Evolutionary conservation across 2,113 vertebrate genomes (phyloP).

Genomic region (Arothron firmamentum): DNA sequence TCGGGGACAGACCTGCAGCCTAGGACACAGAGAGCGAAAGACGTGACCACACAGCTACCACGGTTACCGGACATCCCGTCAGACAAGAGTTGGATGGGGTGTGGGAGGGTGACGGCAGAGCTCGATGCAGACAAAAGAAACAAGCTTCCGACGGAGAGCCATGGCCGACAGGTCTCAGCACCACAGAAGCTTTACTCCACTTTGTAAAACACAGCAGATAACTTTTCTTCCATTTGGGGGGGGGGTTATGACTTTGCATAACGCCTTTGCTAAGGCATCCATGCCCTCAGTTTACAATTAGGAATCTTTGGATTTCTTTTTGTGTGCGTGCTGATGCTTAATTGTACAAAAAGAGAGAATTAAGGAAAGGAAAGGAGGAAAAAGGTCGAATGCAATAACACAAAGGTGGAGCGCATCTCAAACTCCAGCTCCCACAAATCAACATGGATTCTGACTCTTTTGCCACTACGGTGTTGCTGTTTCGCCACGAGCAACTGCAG

Average conservation of each 20-base stretch:
- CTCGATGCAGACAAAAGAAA: slow-evolving; percentile 13
- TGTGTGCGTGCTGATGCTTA: slow-evolving; percentile 51
- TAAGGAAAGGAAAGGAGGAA: neutral
- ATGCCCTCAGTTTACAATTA: slow-evolving; percentile 49
- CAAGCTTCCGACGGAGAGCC: slow-evolving; percentile 9
- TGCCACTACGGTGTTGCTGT: too few species aligned
- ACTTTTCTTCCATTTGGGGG: neutral
- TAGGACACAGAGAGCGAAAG: slow-evolving; percentile 51
- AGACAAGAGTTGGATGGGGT: slow-evolving; percentile 35
- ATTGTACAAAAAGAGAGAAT: neutral
- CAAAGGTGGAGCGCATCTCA: slow-evolving; percentile 8
- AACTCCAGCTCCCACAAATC: too few species aligned
- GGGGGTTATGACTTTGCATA: neutral
- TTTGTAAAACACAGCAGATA: neutral
- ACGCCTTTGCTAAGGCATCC: slow-evolving; percentile 31
- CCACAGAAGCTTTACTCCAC: neutral
- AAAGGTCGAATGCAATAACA: slow-evolving; percentile 24
- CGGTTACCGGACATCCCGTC: neutral
- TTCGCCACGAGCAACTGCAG: too few species aligned
- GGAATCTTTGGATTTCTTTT: slow-evolving; percentile 20
- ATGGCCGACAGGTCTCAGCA: neutral
- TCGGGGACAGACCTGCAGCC: slow-evolving; percentile 57
- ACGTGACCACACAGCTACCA: slow-evolving; percentile 22
- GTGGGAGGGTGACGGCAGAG: slow-evolving; percentile 21
- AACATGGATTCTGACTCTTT: too few species aligned